Percentiles rank a stretch among this genome's conserved stretches.
Evolutionary conservation across 2,113 vertebrate genomes (phyloP).

Genomic region (Anarhynchus alexandrinus): DNA sequence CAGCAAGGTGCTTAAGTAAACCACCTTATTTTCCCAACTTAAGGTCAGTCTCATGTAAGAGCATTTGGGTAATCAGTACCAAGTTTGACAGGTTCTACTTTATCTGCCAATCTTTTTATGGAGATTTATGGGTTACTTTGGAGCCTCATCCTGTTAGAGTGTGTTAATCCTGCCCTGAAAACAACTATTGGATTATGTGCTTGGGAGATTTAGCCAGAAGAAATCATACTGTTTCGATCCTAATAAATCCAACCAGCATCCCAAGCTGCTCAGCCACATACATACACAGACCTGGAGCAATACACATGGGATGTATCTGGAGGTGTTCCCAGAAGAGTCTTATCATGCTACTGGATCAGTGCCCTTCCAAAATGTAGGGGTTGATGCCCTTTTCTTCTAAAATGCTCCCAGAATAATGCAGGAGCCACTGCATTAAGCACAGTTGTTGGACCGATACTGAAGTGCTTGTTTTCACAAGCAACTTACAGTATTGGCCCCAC

Average conservation of each 20-base stretch:
- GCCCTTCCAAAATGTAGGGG: background rate
- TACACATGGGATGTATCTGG: background rate
- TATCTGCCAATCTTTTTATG: background rate
- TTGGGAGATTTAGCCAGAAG: background rate
- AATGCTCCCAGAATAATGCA: background rate
- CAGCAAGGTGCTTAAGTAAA: background rate
- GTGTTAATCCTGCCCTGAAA: background rate
- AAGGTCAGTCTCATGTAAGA: background rate
- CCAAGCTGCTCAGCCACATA: background rate
- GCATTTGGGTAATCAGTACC: background rate
- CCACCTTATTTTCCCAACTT: background rate
- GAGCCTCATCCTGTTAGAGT: background rate
- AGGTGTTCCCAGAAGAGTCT: background rate
- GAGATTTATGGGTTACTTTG: background rate
- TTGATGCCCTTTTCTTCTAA: background rate
- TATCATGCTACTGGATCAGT: background rate
- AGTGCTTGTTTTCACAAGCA: background rate
- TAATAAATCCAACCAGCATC: background rate
- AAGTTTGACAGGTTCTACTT: background rate
- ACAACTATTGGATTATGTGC: background rate
- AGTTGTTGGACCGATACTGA: background rate
- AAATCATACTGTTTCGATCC: background rate
- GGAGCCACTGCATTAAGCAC: background rate
- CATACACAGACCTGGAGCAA: background rate
- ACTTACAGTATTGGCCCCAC: background rate